A percentile compares a stretch with the other conserved stretches of the same genome.
phyloP scores from a whole-genome alignment of 2,113 vertebrate species.

The Dryoscopus gambensis region DNA sequence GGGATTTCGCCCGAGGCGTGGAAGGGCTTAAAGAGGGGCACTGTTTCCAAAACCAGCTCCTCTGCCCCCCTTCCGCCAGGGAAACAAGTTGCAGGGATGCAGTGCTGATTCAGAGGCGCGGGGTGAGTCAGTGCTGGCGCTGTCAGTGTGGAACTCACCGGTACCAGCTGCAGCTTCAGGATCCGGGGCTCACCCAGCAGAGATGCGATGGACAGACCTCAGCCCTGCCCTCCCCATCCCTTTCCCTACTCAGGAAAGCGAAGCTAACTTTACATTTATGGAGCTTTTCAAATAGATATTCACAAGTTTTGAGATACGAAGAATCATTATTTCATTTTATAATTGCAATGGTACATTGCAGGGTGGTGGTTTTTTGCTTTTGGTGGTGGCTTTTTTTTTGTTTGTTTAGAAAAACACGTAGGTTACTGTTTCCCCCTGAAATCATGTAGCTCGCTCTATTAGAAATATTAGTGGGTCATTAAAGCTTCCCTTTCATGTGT shows the following conservation, averaged over 20 bases:
- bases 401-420: neutral
- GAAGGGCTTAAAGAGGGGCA: neutral
- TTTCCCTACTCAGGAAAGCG: neutral
- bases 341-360: neutral
- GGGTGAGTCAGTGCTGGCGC: neutral
- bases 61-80: neutral
- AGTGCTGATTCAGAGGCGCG: neutral
- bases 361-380: neutral
- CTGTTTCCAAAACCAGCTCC: fast-evolving
- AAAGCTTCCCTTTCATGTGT: neutral
- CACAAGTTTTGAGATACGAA: neutral
- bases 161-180: neutral
- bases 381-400: neutral
- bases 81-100: neutral
- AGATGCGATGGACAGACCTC: neutral
- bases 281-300: neutral
- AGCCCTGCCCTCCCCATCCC: fast-evolving
- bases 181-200: fast-evolving
- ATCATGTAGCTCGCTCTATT: neutral
- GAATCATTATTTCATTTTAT: neutral
- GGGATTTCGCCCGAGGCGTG: neutral
- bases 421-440: neutral
- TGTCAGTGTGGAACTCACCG: neutral
- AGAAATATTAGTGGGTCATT: neutral
- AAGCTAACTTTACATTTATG: neutral